phyloP scores from a whole-genome alignment of 2,888 invertebrate species.

The Heliconius sara region DNA sequence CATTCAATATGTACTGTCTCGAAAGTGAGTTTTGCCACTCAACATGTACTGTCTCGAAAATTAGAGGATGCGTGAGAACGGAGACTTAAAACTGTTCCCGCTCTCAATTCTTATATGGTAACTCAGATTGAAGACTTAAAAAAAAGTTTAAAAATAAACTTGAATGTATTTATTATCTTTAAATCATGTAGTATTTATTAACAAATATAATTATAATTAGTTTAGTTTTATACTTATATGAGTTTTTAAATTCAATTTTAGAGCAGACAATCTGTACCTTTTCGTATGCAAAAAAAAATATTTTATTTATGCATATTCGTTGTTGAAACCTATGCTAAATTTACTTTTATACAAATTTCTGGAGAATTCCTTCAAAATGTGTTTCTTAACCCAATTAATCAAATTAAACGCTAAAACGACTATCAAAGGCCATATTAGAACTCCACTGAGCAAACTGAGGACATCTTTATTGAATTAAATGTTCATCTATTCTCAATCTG shows the following conservation, averaged over 20 bases:
- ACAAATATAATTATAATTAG: too few relatives aligned
- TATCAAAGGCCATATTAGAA: conserved; percentile 31
- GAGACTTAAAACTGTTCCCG: background rate
- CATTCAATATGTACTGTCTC: background rate
- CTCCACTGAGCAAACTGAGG: conserved; percentile 30
- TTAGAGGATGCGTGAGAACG: too few relatives aligned
- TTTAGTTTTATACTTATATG: too few relatives aligned
- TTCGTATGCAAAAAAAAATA: background rate
- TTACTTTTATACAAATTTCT: background rate
- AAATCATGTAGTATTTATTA: too few relatives aligned
- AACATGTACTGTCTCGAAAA: background rate
- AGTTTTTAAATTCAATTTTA: too few relatives aligned
- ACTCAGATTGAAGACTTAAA: background rate
- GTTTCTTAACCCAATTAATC: conserved; percentile 24
- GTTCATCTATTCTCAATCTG: conserved; percentile 21
- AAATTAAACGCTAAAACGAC: conserved; percentile 28
- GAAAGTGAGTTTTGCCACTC: too few relatives aligned
- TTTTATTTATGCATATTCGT: background rate
- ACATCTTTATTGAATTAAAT: conserved; percentile 33
- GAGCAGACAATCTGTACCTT: too few relatives aligned
- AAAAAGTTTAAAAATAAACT: background rate
- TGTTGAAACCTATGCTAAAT: background rate
- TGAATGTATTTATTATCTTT: background rate
- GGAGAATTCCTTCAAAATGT: background rate
- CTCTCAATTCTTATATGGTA: background rate